A percentile compares a stretch with the other conserved stretches of the same genome.
These are phyloP conservation scores for Bombylius discolor DNA, from an alignment of 2,888 invertebrate genomes.

Conservation along the genomic window DNA sequence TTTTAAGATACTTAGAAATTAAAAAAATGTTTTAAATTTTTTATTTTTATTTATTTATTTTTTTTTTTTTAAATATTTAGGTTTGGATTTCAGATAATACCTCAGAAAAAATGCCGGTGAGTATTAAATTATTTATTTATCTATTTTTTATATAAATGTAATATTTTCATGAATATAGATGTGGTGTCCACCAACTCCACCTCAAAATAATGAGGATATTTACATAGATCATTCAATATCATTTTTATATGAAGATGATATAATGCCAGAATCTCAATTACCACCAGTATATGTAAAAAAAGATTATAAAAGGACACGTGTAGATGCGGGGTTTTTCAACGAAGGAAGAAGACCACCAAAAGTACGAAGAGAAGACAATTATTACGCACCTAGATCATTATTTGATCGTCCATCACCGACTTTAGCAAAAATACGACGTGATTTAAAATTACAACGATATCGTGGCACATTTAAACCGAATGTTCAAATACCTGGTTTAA, in stretches of 20 bases:
- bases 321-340: slow-evolving; percentile 45
- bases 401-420: slow-evolving; percentile 70
- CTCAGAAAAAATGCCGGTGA: slow-evolving; percentile 70
- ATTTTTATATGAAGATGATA: slow-evolving; percentile 66
- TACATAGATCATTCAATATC: slow-evolving; percentile 77
- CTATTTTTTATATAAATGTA: not conserved
- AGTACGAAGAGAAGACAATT: slow-evolving; percentile 58
- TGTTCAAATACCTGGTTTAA: slow-evolving; percentile 42
- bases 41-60: slow-evolving; percentile 2
- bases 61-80: slow-evolving; percentile 37
- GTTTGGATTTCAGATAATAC: slow-evolving; percentile 63
- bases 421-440: slow-evolving; percentile 60
- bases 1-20: not conserved
- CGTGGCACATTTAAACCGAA: slow-evolving; percentile 43
- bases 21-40: not conserved
- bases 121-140: slow-evolving; percentile 27
- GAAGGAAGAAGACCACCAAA: slow-evolving; percentile 48
- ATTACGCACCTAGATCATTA: slow-evolving; percentile 63
- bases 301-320: slow-evolving; percentile 57
- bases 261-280: slow-evolving; percentile 64
- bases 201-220: slow-evolving; percentile 81
- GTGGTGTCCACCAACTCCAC: slow-evolving; percentile 96
- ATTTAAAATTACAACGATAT: slow-evolving; percentile 62
- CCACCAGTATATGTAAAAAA: slow-evolving; percentile 71
- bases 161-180: slow-evolving; percentile 43